Conservation (phyloP, 2,797 vertebrate genomes). For the Halcyon badia region DNA sequence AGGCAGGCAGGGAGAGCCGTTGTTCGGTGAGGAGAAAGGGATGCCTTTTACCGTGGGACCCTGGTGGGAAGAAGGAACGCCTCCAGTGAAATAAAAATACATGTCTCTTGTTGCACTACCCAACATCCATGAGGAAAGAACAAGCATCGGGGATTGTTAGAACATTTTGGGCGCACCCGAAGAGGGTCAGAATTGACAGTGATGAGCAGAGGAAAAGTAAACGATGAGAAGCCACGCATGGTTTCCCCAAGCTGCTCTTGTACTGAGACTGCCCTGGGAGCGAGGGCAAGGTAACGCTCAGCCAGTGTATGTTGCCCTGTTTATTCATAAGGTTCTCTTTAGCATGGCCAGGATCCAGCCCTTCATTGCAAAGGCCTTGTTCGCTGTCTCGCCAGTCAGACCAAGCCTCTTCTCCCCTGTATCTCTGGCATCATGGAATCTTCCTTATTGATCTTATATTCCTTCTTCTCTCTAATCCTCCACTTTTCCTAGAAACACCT, state of each 20-base stretch:
- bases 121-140: background rate
- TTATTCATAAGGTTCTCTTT: background rate
- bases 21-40: fast-evolving
- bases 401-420: background rate
- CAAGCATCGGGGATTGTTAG: fast-evolving
- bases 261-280: background rate
- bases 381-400: background rate
- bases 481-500: background rate
- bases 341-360: fast-evolving
- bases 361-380: background rate
- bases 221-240: fast-evolving
- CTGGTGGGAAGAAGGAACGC: fast-evolving
- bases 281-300: background rate
- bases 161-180: fast-evolving
- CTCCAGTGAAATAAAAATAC: background rate
- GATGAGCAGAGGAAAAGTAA: background rate
- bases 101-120: background rate
- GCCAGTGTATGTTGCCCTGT: background rate
- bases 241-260: background rate
- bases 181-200: background rate
- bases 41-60: fast-evolving
- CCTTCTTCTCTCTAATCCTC: background rate
- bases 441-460: background rate
- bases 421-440: background rate
- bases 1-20: background rate